A percentile compares a stretch with the other conserved stretches of the same genome.
phyloP scores from a whole-genome alignment of 2,113 vertebrate species.

The Sinocyclocheilus grahami region DNA sequence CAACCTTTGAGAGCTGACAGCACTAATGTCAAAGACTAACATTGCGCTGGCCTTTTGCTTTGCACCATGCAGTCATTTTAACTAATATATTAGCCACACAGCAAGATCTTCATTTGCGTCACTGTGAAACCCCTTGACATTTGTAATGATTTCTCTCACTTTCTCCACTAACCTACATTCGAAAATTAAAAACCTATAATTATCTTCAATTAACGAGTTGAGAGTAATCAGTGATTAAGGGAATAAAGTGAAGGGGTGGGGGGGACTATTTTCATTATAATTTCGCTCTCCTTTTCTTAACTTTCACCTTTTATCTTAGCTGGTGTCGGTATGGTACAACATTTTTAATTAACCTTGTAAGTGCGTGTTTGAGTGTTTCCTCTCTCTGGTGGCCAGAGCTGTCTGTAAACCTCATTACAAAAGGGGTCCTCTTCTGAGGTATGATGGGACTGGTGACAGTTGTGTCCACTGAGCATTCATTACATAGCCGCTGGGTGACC shows the following conservation, averaged over 20 bases:
- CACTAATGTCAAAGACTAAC: neutral
- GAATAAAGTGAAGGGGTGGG: constrained; percentile 70
- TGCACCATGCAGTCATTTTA: constrained; percentile 27
- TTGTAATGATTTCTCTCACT: constrained; percentile 66
- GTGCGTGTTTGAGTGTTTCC: constrained; percentile 58
- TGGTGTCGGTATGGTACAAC: constrained; percentile 56
- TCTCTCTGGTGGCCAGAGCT: constrained; percentile 51
- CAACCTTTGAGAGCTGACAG: constrained; percentile 7
- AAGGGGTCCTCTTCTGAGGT: constrained; percentile 22
- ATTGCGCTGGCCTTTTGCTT: neutral
- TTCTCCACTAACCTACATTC: constrained; percentile 81
- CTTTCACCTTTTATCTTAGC: constrained; percentile 74
- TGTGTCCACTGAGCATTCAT: constrained; percentile 36
- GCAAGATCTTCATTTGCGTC: constrained; percentile 68
- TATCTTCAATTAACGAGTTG: constrained; percentile 81
- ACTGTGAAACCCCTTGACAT: constrained; percentile 57
- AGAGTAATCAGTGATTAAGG: constrained; percentile 81
- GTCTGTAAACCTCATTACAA: constrained; percentile 48
- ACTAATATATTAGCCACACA: constrained; percentile 54
- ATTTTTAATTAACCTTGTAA: constrained; percentile 76
- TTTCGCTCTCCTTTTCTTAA: constrained; percentile 68
- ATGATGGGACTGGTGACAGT: constrained; percentile 42
- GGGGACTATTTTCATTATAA: constrained; percentile 77
- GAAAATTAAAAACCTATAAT: constrained; percentile 85
- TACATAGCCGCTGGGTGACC: constrained; percentile 41